Conservation (phyloP, 2,113 vertebrate genomes). For the Carlito syrichta region DNA sequence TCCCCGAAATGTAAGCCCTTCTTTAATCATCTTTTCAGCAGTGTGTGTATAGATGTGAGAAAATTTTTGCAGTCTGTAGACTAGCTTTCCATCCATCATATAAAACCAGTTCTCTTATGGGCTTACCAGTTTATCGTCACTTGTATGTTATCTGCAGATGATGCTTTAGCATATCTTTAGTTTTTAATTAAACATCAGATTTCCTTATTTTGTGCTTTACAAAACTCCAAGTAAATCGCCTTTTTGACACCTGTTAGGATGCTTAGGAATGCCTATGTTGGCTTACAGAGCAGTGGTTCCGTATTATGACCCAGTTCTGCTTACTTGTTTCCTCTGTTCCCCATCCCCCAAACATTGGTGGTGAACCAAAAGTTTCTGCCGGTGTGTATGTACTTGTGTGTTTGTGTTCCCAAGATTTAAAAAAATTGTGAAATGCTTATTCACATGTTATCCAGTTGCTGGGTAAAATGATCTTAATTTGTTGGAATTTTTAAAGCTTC, state of each 20-base stretch:
- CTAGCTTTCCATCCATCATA: background rate
- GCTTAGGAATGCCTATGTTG: background rate
- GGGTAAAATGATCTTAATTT: slow-evolving; percentile 19
- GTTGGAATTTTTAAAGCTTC: slow-evolving; percentile 3
- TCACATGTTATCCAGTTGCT: background rate
- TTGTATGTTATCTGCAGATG: background rate
- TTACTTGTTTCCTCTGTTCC: background rate
- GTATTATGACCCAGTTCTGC: slow-evolving; percentile 24
- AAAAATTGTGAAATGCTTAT: slow-evolving; percentile 9
- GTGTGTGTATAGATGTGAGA: background rate
- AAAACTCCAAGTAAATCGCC: background rate
- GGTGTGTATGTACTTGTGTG: background rate
- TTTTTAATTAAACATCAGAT: slow-evolving; percentile 9
- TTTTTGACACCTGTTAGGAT: slow-evolving; percentile 13
- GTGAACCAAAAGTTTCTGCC: background rate
- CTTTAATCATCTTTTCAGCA: slow-evolving; percentile 20
- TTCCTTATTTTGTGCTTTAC: slow-evolving; percentile 1
- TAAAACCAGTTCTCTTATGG: background rate
- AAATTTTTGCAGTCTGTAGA: background rate
- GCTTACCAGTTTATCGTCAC: background rate
- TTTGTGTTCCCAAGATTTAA: slow-evolving; percentile 24
- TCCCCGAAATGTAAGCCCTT: background rate
- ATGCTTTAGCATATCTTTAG: background rate
- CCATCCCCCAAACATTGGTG: background rate
- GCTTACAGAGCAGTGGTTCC: background rate